phyloP scores from a whole-genome alignment of 92 coral and sea anemone genomes.

The Palythoa grandis region DNA sequence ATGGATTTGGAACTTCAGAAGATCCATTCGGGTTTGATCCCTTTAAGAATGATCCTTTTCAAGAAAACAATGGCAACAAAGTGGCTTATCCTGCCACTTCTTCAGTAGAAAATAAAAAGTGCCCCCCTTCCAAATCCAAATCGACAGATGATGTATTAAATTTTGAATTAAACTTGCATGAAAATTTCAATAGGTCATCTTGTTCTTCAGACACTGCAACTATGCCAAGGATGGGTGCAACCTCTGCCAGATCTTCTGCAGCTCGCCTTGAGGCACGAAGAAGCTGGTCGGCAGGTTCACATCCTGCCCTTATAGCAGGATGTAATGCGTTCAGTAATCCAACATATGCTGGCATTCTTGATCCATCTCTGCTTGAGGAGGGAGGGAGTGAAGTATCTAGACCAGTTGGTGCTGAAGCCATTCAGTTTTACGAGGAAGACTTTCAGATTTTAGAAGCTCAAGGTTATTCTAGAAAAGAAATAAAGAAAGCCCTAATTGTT shows the following conservation, averaged over 20 bases:
- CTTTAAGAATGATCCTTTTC: conserved; percentile 54
- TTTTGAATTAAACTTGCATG: conserved; percentile 11
- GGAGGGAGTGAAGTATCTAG: conserved; percentile 47
- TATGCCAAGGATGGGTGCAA: conserved; percentile 37
- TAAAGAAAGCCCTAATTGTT: conserved; percentile 92
- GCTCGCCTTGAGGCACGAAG: conserved; percentile 58
- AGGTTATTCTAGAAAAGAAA: conserved; percentile 92
- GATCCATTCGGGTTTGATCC: conserved; percentile 96
- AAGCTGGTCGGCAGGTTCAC: conserved; percentile 76
- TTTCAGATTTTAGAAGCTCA: conserved; percentile 95
- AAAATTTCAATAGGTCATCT: conserved; percentile 19
- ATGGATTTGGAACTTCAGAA: conserved; percentile 48
- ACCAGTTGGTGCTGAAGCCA: conserved; percentile 54
- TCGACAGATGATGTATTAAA: conserved; percentile 21
- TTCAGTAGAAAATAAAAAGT: not conserved
- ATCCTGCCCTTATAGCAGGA: conserved; percentile 50
- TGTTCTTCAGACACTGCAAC: conserved; percentile 31
- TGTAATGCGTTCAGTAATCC: conserved; percentile 87
- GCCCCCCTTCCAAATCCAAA: conserved; percentile 33
- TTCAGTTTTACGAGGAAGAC: conserved; percentile 98
- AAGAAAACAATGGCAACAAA: conserved; percentile 25
- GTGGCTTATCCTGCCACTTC: conserved; percentile 2
- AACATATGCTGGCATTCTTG: conserved; percentile 74
- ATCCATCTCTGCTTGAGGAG: conserved; percentile 69
- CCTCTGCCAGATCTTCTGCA: conserved; percentile 35